Conservation (phyloP, 2,888 invertebrate species). For the Caenorhabditis macrosperma region DNA sequence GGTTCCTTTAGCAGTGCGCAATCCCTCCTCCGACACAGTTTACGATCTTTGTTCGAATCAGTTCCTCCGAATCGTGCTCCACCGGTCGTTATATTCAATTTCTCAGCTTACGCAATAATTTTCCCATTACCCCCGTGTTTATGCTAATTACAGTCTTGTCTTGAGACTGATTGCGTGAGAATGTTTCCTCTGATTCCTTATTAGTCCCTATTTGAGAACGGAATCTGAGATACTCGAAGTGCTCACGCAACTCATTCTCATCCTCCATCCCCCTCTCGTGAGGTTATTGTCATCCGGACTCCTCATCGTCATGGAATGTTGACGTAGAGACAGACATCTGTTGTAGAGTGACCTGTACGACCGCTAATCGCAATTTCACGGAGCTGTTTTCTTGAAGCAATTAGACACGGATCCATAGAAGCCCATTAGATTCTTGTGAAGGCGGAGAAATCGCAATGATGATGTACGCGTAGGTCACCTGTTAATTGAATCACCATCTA, state of each 20-base stretch:
- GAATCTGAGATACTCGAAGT: slow-evolving; percentile 13
- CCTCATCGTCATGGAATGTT: background rate
- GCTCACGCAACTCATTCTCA: slow-evolving; percentile 17
- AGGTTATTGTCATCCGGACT: too few species aligned
- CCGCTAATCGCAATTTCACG: slow-evolving; percentile 44
- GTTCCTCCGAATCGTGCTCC: background rate
- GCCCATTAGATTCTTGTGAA: background rate
- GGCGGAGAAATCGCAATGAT: background rate
- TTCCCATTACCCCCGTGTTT: slow-evolving; percentile 35
- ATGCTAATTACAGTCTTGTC: slow-evolving; percentile 37
- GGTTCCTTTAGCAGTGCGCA: slow-evolving; percentile 29
- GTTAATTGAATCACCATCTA: slow-evolving; percentile 16
- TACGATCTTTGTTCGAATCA: slow-evolving; percentile 2
- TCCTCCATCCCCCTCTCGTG: background rate
- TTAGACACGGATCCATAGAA: slow-evolving; percentile 9
- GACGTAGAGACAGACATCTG: slow-evolving; percentile 24
- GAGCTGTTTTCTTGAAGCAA: slow-evolving; percentile 45
- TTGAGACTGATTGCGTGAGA: slow-evolving; percentile 42
- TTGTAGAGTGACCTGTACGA: slow-evolving; percentile 12
- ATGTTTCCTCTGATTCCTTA: slow-evolving; percentile 16
- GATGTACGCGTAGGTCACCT: slow-evolving; percentile 19
- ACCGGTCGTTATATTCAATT: background rate
- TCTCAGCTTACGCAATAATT: slow-evolving; percentile 23
- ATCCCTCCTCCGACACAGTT: slow-evolving; percentile 1
- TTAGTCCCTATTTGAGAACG: slow-evolving; percentile 33